Conservation (phyloP, 2,888 invertebrate genomes). For the Asteroscopus sphinx region DNA sequence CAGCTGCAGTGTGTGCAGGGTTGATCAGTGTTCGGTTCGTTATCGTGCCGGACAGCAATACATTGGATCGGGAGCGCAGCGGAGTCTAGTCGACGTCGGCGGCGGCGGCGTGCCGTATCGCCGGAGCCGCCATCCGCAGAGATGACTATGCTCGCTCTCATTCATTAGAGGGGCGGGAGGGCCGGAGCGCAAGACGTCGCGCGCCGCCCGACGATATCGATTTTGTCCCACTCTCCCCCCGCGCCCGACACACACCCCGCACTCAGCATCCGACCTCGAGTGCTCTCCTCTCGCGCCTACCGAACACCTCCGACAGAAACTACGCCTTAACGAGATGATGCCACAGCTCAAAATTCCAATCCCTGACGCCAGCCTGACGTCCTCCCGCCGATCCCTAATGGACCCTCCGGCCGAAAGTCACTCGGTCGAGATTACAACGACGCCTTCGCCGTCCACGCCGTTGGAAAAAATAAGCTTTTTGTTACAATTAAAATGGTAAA, state of each 20-base stretch:
- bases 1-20: constrained; percentile 59
- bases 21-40: constrained; percentile 71
- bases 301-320: constrained; percentile 87
- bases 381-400: constrained; percentile 81
- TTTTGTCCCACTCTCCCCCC: constrained; percentile 85
- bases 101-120: constrained; percentile 76
- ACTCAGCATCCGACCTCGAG: constrained; percentile 90
- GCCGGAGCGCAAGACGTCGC: constrained; percentile 86
- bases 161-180: constrained; percentile 87
- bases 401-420: constrained; percentile 87
- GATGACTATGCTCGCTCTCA: constrained; percentile 88
- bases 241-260: constrained; percentile 77
- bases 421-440: constrained; percentile 88
- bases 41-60: constrained; percentile 73
- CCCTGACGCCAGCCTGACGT: constrained; percentile 66
- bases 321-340: constrained; percentile 86
- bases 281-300: constrained; percentile 89
- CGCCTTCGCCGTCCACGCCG: constrained; percentile 74
- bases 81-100: constrained; percentile 69
- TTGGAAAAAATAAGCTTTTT: constrained; percentile 89
- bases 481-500: constrained; percentile 90
- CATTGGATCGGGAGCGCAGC: constrained; percentile 67
- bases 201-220: constrained; percentile 89
- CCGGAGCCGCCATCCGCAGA: constrained; percentile 84
- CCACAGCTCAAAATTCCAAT: constrained; percentile 86